Conservation (phyloP, 2,797 vertebrate species). For the Anguilla marmorata region DNA sequence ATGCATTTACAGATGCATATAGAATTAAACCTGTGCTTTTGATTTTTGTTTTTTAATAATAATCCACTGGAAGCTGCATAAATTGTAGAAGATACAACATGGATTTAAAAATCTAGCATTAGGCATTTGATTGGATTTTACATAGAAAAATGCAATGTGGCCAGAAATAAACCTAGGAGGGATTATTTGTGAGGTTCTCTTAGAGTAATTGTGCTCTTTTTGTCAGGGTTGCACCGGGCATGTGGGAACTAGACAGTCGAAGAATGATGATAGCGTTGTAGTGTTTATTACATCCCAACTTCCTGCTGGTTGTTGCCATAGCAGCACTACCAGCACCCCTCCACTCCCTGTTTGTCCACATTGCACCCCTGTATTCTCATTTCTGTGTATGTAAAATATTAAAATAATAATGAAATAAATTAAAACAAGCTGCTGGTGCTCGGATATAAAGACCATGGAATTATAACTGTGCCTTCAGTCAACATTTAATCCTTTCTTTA, state of each 20-base stretch:
- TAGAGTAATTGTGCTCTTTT: neutral
- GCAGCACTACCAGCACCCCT: constrained; percentile 36
- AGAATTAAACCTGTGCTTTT: neutral
- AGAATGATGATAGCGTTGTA: constrained; percentile 16
- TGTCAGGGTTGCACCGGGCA: neutral
- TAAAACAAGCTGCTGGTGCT: constrained; percentile 34
- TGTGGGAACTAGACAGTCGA: constrained; percentile 3
- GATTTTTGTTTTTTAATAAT: neutral
- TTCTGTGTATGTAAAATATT: neutral
- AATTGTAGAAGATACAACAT: neutral
- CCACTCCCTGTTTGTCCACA: constrained; percentile 38
- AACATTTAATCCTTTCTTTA: constrained; percentile 60
- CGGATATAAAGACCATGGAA: constrained; percentile 44
- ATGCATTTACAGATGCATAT: neutral
- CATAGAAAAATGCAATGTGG: too few species aligned
- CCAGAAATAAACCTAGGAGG: too few species aligned
- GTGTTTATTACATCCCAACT: neutral
- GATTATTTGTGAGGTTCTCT: neutral
- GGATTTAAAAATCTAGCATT: too few species aligned
- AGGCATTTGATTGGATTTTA: too few species aligned
- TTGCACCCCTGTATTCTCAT: neutral
- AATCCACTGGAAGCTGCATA: neutral
- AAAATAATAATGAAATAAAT: constrained; percentile 46
- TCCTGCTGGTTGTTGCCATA: constrained; percentile 46
- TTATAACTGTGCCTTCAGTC: constrained; percentile 41